Conservation (phyloP, 2,888 invertebrate genomes). For the Coelogynopora nodosa region DNA sequence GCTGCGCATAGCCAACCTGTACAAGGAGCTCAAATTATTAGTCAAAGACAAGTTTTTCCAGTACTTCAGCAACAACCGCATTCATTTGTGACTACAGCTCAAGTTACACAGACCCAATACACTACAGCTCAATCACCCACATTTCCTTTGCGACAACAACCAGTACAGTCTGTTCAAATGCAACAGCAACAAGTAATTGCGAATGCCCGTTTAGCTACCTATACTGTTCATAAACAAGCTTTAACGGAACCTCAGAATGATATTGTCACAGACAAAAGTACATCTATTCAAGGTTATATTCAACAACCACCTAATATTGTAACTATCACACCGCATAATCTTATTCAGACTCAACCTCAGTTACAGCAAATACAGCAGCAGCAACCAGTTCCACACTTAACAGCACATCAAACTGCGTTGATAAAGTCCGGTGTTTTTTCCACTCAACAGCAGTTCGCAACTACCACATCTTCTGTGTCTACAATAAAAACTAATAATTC, state of each 20-base stretch:
- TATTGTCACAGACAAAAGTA: background rate
- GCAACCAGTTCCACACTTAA: background rate
- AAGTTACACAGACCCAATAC: background rate
- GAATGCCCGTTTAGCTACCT: background rate
- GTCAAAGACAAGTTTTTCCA: background rate
- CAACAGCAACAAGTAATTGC: background rate
- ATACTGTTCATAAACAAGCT: slow-evolving; percentile 4
- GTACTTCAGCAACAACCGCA: background rate
- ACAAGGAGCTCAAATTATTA: background rate
- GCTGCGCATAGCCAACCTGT: background rate
- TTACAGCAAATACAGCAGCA: background rate
- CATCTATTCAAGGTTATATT: background rate
- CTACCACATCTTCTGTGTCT: background rate
- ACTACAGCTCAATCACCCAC: background rate
- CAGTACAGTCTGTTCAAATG: background rate
- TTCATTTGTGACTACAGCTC: background rate
- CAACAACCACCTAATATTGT: background rate
- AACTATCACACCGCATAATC: background rate
- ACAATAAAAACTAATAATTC: background rate
- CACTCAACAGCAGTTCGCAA: background rate
- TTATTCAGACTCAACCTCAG: background rate
- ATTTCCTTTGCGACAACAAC: background rate
- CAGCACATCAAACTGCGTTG: background rate
- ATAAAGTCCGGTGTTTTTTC: background rate
- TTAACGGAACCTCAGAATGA: background rate